Evolutionary conservation across 2,888 invertebrate genomes (phyloP).

Genomic region (Nomada ruficornis): DNA sequence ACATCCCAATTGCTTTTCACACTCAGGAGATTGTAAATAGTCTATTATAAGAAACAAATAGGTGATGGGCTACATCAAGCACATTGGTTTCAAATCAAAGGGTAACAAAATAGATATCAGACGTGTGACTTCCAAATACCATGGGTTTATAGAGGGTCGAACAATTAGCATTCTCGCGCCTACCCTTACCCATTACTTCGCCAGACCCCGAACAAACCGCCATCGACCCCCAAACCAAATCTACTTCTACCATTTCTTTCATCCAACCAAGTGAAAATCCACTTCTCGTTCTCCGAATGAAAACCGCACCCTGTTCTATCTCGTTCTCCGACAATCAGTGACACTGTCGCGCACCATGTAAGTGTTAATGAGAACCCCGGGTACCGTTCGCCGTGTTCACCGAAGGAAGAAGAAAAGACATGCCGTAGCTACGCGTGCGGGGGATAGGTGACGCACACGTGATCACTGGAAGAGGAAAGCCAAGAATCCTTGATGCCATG

Average conservation of each 20-base stretch:
- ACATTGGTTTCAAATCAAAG: no score
- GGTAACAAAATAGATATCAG: no score
- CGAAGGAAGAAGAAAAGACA: neutral
- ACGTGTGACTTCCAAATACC: no score
- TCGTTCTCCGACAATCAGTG: no score
- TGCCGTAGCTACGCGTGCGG: constrained; percentile 26
- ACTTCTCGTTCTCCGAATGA: neutral
- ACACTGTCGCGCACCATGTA: neutral
- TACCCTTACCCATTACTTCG: no score
- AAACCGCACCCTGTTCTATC: neutral
- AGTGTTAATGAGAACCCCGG: neutral
- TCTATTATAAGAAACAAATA: no score
- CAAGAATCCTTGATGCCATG: constrained; percentile 77
- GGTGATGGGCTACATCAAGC: no score
- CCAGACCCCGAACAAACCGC: no score
- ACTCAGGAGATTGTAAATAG: no score
- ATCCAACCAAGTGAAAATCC: neutral
- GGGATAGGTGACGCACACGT: constrained; percentile 24
- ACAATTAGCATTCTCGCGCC: no score
- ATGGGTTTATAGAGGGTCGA: no score
- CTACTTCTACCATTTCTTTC: neutral
- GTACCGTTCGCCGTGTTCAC: neutral
- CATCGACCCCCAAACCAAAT: neutral
- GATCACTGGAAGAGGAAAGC: constrained; percentile 49
- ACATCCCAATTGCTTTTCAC: no score